Conservation (phyloP, 1,140 invertebrate species). For the Trichonephila inaurata region DNA sequence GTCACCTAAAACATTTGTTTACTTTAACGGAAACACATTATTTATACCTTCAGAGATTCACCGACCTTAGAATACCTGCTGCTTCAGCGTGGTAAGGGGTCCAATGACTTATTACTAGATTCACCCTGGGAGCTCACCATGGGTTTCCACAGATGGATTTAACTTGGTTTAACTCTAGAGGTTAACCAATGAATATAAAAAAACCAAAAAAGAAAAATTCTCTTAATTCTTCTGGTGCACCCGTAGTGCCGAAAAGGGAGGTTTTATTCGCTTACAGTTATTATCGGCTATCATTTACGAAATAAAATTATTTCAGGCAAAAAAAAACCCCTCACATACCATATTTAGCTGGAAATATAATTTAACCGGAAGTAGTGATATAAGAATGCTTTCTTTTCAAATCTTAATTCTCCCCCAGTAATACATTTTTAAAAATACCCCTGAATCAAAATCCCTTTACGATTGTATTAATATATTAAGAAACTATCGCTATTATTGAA, state of each 20-base stretch:
- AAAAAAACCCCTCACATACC: not conserved
- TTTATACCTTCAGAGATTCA: constrained; percentile 11
- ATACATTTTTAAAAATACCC: too few relatives aligned
- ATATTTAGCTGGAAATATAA: too few relatives aligned
- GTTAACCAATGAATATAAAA: constrained; percentile 5
- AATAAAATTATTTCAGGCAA: not conserved
- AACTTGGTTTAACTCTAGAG: not conserved
- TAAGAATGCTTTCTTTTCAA: too few relatives aligned
- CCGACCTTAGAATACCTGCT: not conserved
- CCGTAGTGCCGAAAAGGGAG: not conserved
- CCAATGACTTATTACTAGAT: constrained; percentile 24
- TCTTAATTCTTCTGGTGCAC: not conserved
- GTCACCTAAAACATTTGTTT: constrained; percentile 62
- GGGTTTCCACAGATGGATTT: not conserved
- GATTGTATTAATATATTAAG: too few relatives aligned
- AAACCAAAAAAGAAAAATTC: not conserved
- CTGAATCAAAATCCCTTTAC: too few relatives aligned
- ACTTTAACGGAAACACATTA: constrained; percentile 46
- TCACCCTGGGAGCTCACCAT: not conserved
- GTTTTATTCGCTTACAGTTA: not conserved
- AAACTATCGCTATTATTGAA: too few relatives aligned
- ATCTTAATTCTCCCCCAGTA: too few relatives aligned
- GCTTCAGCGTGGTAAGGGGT: not conserved
- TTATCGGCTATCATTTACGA: too few relatives aligned
- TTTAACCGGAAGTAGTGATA: too few relatives aligned